Base-by-base conservation (phyloP, 2,888 invertebrate species). In the Callinectes sapidus region DNA sequence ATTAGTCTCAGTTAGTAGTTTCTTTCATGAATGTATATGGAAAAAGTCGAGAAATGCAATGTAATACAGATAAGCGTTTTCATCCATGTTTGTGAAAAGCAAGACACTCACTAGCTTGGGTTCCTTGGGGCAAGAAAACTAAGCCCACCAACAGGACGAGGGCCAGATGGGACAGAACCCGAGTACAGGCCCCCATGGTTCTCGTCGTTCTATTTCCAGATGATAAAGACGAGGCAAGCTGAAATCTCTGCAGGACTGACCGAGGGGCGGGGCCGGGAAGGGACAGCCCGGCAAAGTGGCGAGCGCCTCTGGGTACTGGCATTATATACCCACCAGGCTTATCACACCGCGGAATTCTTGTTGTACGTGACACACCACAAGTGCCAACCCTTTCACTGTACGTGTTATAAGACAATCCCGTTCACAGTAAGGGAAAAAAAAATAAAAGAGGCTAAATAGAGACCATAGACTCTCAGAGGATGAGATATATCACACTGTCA, bases 171-270 rank as follows among this genome's bases (percentile, higher is more conserved):
- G 10, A 89, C 55, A 89, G 81, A 89, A 91, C 89, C 77, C 89
- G 23, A 5, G 61, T 16, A 13, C 81, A 81, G 91, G 48, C 89
- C 91, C 77, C 91, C 91, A 91, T 91, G 54, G 91, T 61, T n/a
- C 10, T 54, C 35, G 23, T 1, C 13, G 77, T 13, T 71, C n/a
- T 77, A 39, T 90, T n/a, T 18, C 89, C 87, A 32, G 13, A 61
- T 32, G 32, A 61, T 13, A 16, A 77, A 28, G 71, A 77, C 32
- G n/a, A 28, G 13, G 23, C 14, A n/a, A 14, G 87, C n/a, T 54
- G 87, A 23, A 23, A 8, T 87, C n/a, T 54, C 10, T 13, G 48
- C n/a, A 16, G 13, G 8, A 14, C 23, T n/a, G 13, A 18, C 3
- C 16, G n/a, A 87, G 55, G 42, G 28, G 28, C 48, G 28, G 61